Base-by-base conservation (phyloP, 2,888 invertebrate genomes). In the Phalangium opilio region DNA sequence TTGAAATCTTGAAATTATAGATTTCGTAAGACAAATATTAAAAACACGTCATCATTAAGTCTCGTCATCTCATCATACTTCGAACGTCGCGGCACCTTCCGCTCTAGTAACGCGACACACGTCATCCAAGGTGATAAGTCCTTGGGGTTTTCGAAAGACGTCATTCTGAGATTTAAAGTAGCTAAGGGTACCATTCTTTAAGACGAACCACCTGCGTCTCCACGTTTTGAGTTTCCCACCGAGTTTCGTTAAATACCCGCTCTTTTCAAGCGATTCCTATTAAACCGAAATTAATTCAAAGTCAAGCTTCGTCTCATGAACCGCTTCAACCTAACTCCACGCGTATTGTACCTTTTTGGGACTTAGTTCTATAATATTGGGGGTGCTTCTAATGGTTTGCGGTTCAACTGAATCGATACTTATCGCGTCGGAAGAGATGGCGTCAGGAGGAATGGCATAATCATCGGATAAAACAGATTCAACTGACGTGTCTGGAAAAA, bases 181-280 rank as follows among this genome's bases (percentile, higher is more conserved):
- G 1, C 81, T 83, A 2, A 96, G 73, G 0, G 81, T 79, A 38
- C 91, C 91, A 67, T 91, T 89, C 64, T 86, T 87, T 12, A 96
- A 72, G n/a, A 93, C 87, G 63, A 95, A 95, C 85, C 90, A 96
- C 60, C 93, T 74, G 62, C 91, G 84, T 59, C 90, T 75, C 91
- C 95, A 91, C 0, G 91, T 93, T 70, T 93, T 95, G 18, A 95
- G 72, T 66, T 93, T 90, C 19, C 95, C 95, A 17, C 93, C 91
- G 56, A 87, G 71, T 65, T 87, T 86, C 36, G 85, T 85, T 36
- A 90, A 73, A 62, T 86, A 87, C 1, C 90, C 90, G 58, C 75
- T 77, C 68, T 57, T 55, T 36, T 54, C 54, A 15, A 53, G 41
- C 39, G 49, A 39, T 45, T 51, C 49, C 46, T 50, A 36, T 12